phyloP scores from a whole-genome alignment of 2,797 vertebrate species.

The Lacerta agilis region DNA sequence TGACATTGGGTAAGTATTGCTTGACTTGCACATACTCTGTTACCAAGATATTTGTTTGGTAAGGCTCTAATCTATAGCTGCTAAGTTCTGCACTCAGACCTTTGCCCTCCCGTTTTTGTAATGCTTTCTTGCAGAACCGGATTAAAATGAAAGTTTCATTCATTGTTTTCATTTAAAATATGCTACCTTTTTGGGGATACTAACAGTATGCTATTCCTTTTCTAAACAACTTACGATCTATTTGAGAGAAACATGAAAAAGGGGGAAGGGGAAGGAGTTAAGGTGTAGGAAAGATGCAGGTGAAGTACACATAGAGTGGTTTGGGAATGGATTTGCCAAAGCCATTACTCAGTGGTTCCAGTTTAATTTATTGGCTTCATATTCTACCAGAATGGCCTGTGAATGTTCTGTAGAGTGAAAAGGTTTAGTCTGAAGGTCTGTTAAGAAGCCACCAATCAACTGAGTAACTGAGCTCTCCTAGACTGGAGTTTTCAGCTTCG shows the following conservation, averaged over 20 bases:
- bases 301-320: background rate
- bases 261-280: background rate
- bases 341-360: background rate
- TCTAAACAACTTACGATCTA: background rate
- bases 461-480: background rate
- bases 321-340: background rate
- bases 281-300: background rate
- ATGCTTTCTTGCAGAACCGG: background rate
- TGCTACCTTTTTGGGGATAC: background rate
- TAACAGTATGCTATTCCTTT: background rate
- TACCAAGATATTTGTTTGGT: background rate
- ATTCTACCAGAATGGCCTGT: background rate
- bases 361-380: background rate
- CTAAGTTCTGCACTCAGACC: background rate
- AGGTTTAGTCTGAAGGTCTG: background rate
- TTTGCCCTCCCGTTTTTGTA: background rate
- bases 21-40: background rate
- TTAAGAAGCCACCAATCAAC: too few relatives aligned
- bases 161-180: background rate
- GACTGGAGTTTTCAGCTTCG: background rate
- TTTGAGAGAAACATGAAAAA: background rate
- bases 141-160: background rate
- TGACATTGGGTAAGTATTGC: background rate
- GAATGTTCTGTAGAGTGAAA: background rate
- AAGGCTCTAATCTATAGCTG: background rate